A percentile compares a stretch with the other conserved stretches of the same genome.
phyloP scores from a whole-genome alignment of 2,113 vertebrate genomes.

The Paracanthobrama guichenoti region DNA sequence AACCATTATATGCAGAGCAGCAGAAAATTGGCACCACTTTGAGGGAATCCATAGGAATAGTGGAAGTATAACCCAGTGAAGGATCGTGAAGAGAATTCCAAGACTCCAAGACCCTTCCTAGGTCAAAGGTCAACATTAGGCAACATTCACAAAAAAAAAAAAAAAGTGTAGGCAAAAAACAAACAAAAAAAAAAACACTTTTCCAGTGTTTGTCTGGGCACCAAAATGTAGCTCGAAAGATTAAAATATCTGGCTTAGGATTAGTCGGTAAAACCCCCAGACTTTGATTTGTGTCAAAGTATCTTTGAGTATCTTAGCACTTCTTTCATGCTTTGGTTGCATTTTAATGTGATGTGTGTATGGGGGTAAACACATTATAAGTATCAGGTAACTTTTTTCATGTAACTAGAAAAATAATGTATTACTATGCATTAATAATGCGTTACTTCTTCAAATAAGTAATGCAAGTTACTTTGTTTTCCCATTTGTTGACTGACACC shows the following conservation, averaged over 20 bases:
- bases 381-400: too few species aligned
- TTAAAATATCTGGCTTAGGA: background rate
- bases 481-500: too few species aligned
- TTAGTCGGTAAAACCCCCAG: background rate
- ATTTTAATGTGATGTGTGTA: too few species aligned
- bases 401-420: too few species aligned
- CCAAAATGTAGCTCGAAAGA: background rate
- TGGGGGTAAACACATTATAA: too few species aligned
- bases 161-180: too few species aligned
- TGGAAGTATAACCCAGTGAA: background rate
- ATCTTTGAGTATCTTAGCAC: too few species aligned
- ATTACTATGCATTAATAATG: too few species aligned
- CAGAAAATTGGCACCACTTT: background rate
- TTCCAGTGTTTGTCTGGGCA: background rate
- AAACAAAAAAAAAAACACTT: background rate
- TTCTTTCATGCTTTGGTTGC: too few species aligned
- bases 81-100: background rate
- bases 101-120: background rate
- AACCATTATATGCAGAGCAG: slow-evolving; percentile 7
- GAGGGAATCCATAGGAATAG: background rate
- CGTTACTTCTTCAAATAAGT: too few species aligned
- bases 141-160: background rate
- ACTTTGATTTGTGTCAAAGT: too few species aligned
- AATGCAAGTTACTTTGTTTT: too few species aligned
- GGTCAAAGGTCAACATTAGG: background rate